These are phyloP conservation scores for Chelmon rostratus DNA, from an alignment of 2,797 vertebrate species.

Conservation along the genomic window DNA sequence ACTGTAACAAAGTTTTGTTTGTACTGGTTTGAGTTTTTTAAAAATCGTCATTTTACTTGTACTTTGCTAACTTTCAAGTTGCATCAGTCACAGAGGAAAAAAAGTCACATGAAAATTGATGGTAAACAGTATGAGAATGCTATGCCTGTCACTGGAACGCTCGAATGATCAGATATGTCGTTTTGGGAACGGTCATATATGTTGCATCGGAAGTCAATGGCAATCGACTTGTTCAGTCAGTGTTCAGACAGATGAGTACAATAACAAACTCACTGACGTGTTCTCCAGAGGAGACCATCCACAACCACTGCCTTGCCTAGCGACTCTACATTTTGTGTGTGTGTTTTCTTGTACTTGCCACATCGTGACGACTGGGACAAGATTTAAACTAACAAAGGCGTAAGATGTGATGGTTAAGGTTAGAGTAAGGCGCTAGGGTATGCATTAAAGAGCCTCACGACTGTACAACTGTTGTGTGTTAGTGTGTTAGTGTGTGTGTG, in stretches of 20 bases:
- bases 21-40: not conserved
- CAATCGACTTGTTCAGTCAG: too few species aligned
- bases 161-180: too few species aligned
- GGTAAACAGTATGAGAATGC: not conserved
- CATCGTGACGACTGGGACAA: too few species aligned
- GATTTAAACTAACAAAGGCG: too few species aligned
- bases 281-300: slow-evolving; percentile 1
- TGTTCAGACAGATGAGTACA: not conserved
- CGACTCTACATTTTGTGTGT: not conserved
- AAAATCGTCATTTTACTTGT: not conserved
- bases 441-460: too few species aligned
- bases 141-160: too few species aligned
- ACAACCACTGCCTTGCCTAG: not conserved
- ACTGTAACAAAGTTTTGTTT: not conserved
- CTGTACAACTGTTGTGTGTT: not conserved
- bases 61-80: not conserved
- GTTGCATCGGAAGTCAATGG: too few species aligned
- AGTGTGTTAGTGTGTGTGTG: not conserved
- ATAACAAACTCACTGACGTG: not conserved
- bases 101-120: not conserved
- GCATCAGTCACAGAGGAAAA: not conserved
- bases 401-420: too few species aligned
- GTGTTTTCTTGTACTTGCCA: not conserved
- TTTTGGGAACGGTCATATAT: too few species aligned
- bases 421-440: too few species aligned